Percentiles rank a stretch among this genome's conserved stretches.
Evolutionary conservation across 2,797 vertebrate genomes (phyloP).

Genomic region (Arremon brunneinucha): DNA sequence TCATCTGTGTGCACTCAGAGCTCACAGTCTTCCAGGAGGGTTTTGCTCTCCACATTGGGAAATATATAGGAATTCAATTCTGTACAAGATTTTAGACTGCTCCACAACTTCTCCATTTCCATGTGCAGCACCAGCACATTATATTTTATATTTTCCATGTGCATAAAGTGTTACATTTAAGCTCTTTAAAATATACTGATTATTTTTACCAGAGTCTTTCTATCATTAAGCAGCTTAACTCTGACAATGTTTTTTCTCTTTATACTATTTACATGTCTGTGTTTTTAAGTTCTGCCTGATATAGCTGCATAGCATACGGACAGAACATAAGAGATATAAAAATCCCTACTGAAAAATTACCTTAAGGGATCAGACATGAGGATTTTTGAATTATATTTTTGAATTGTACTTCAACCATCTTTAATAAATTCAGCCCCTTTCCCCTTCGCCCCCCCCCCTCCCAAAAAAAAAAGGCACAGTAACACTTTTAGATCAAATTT

Average conservation of each 20-base stretch:
- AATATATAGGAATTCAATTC: not conserved
- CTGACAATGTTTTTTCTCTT: not conserved
- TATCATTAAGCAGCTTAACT: not conserved
- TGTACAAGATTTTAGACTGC: not conserved
- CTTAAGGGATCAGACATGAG: not conserved
- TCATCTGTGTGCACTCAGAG: not conserved
- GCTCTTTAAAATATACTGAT: not conserved
- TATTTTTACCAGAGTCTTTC: not conserved
- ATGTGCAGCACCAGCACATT: not conserved
- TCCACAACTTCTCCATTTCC: not conserved
- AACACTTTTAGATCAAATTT: not conserved
- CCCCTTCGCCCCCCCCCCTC: accelerated
- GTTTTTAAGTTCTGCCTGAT: not conserved
- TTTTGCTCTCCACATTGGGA: not conserved
- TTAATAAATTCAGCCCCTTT: not conserved
- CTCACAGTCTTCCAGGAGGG: not conserved
- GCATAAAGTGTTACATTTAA: not conserved
- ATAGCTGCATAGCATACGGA: not conserved
- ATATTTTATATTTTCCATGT: too few species aligned
- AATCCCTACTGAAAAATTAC: not conserved
- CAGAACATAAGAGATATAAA: not conserved
- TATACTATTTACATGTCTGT: not conserved
- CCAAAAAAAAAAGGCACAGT: not conserved
- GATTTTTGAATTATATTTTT: not conserved
- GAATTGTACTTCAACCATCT: not conserved